Base-by-base conservation (phyloP, 1,140 invertebrate species). In the Drosophila arizonae region DNA sequence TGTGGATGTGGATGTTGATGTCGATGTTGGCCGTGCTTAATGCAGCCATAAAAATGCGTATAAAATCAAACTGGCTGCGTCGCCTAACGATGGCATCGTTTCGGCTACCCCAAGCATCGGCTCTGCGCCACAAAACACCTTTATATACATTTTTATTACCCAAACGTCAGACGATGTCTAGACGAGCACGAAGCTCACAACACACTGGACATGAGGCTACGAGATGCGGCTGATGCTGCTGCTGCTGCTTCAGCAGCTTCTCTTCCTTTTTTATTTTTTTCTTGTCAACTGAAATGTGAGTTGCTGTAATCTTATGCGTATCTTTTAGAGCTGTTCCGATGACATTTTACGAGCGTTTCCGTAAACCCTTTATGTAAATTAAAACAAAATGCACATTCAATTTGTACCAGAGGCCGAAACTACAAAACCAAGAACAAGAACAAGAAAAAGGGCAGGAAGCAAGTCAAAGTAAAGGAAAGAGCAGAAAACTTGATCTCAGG, bases 351-450 rank as follows among this genome's bases (percentile, higher is more conserved):
- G 76, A 79, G 73, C 69, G 9, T 43, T 67, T 54, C 48, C 62
- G 62, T 67, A 54, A 72, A 72, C 73, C 73, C 76, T 79, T 79
- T 79, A 79, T 79, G 73, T 79, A 76, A 79, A 79, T 76, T 72
- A 79, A 79, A 79, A 79, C 73, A 57, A 72, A 71, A 71, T 71
- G 62, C 62, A 48, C 68, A 78, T 68, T 74, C 65, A 74, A 69
- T 74, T 72, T 72, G 51, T 65, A 54, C 39, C 36, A 15, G 28
- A 28, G 15, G 11, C 33, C 43, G 4, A 57, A 64, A 63, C 55
- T 58, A 56, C 55, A 72, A 58, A 24, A 30, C 6, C 45, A 1
- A 36, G 3, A 39, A 28, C 17, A 17, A 17, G 0, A 17, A 17
- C 17, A 17, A 17, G 0, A 17, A 17, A 11, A 9, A 54, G 9